A percentile compares a stretch with the other conserved stretches of the same genome.
Evolutionary conservation across 2,113 vertebrate genomes (phyloP).

Genomic region (Callaeas wilsoni): DNA sequence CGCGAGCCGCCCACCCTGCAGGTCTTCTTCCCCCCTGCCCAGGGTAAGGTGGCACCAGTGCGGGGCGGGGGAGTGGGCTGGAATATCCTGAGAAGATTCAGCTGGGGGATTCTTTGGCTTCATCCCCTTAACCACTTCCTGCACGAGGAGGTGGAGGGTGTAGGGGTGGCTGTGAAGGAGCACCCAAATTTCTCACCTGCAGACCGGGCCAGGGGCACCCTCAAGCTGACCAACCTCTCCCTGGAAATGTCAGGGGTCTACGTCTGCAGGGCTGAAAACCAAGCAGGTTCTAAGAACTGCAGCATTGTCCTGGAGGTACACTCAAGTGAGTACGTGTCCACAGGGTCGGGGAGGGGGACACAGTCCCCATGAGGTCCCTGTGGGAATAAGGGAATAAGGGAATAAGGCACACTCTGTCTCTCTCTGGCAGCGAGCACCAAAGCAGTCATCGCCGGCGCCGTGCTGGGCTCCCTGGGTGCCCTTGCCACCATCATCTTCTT

Average conservation of each 20-base stretch:
- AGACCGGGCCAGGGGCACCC: conserved; percentile 25
- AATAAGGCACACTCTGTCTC: not conserved
- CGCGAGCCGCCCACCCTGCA: conserved; percentile 62
- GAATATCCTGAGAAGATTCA: not conserved
- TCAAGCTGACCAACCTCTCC: conserved; percentile 50
- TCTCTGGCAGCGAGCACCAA: not conserved
- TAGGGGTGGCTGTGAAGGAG: not conserved
- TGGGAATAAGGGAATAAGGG: not conserved
- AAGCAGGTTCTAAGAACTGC: not conserved
- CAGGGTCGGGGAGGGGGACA: not conserved
- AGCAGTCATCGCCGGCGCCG: not conserved
- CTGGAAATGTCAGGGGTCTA: conserved; percentile 45
- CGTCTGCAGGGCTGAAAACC: conserved; percentile 11
- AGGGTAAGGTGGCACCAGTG: conserved; percentile 68
- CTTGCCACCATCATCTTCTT: conserved; percentile 23
- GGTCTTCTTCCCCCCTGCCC: conserved; percentile 80
- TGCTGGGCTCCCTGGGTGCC: conserved; percentile 38
- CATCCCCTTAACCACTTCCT: not conserved
- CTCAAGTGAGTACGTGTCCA: conserved; percentile 39
- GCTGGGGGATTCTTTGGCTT: not conserved
- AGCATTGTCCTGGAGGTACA: conserved; percentile 41
- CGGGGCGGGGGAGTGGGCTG: not conserved
- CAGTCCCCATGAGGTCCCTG: accelerated
- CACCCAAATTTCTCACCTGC: not conserved
- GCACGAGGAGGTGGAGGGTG: not conserved